These are phyloP conservation scores for Coreoperca whiteheadi DNA, from an alignment of 2,113 vertebrate species.

Conservation along the genomic window DNA sequence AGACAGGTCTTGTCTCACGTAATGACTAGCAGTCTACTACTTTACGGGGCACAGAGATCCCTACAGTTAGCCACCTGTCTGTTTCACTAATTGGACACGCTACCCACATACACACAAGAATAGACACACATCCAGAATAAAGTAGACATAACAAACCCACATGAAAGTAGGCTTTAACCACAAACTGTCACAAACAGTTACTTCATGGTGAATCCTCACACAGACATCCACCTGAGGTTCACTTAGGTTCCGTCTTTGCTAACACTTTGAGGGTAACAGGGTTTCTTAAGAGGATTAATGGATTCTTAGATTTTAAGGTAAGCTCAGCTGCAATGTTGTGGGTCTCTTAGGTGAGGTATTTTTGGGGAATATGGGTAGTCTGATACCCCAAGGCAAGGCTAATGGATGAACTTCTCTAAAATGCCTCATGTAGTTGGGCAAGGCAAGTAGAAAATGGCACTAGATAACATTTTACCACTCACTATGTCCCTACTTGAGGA, in stretches of 20 bases:
- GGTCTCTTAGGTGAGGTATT: constrained; percentile 57
- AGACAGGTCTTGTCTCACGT: constrained; percentile 52
- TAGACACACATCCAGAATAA: constrained; percentile 32
- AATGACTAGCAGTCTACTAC: constrained; percentile 54
- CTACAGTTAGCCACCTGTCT: constrained; percentile 54
- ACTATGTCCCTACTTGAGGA: constrained; percentile 19
- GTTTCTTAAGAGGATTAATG: constrained; percentile 71
- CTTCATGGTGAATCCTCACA: constrained; percentile 49
- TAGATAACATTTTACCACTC: constrained; percentile 43
- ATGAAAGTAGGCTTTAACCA: constrained; percentile 48
- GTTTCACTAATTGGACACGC: constrained; percentile 64
- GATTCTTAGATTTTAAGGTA: constrained; percentile 68
- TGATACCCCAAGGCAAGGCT: constrained; percentile 58
- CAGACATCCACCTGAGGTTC: constrained; percentile 61
- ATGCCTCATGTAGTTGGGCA: constrained; percentile 33
- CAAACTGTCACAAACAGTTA: constrained; percentile 54
- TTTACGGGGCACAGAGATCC: constrained; percentile 38
- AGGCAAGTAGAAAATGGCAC: constrained; percentile 40
- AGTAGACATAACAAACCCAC: constrained; percentile 49
- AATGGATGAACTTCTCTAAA: constrained; percentile 64
- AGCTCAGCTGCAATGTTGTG: constrained; percentile 53
- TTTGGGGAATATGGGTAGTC: constrained; percentile 50
- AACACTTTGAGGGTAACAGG: constrained; percentile 60
- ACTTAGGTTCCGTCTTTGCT: constrained; percentile 56
- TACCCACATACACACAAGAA: constrained; percentile 23